Base-by-base conservation (phyloP, 2,113 vertebrate species). In the Rafetus swinhoei region DNA sequence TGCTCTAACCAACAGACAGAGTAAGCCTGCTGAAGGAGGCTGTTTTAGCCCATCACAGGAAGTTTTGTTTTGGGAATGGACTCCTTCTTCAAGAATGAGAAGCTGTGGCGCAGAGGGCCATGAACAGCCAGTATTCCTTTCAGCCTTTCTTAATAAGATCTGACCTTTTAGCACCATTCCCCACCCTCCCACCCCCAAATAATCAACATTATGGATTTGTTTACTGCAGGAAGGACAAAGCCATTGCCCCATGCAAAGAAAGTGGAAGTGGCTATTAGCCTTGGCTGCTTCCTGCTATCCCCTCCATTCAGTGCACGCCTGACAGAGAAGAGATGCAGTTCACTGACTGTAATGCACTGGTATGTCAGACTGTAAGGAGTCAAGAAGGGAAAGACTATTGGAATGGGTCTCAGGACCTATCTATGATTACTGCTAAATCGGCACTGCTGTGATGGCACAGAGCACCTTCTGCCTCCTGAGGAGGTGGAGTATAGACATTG, bases 41-140 rank as follows among this genome's bases (percentile, higher is more conserved):
- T 13, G 19, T 1, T 35, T 39, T 39, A 16, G 32, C n/a, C 19
- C n/a, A 19, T 10, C 18, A 74, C 35, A 74, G 19, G 19, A 11
- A 91, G 14, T 9, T 80, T 11, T 53, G 1, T 81, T 62, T 59
- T 72, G 12, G 7, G 89, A 91, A 88, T 1, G 5, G 22, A 1
- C 6, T 50, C 86, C 3, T 14, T 65, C 16, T 35, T 10, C 19
- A n/a, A 29, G 45, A 29, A 12, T 1, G 4, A 91, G 39, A 2
- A 81, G 9, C 65, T 25, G 18, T 0, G 72, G 32, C 14, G 92
- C 13, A 29, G 5, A 7, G 9, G 83, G 1, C 56, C 2, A 0
- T 56, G 82, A 39, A 22, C 11, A 2, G 21, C 84, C 14, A 35
- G 32, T 69, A 35, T 8, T n/a, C 16, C 32, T 69, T 9, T 32